phyloP scores from a whole-genome alignment of 2,888 invertebrate genomes.

The Callyntrura guangdongensis region DNA sequence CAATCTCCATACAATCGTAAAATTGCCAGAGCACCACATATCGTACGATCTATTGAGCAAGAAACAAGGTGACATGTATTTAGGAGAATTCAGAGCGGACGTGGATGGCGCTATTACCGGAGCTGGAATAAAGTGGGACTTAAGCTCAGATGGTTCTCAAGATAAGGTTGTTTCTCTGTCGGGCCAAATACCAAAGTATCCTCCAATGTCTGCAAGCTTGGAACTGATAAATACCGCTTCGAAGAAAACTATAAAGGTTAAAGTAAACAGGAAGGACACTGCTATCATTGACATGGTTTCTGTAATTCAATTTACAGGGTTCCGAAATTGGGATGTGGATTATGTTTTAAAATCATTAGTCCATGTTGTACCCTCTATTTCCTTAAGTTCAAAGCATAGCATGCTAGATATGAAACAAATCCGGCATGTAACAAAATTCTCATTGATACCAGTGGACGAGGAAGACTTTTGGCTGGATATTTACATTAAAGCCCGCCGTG shows the following conservation, averaged over 20 bases:
- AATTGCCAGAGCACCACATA: slow-evolving; percentile 61
- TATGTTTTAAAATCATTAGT: slow-evolving; percentile 58
- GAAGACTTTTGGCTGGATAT: slow-evolving; percentile 48
- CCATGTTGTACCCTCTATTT: slow-evolving; percentile 54
- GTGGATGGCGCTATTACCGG: slow-evolving; percentile 57
- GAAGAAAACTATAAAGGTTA: slow-evolving; percentile 37
- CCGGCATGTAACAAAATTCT: slow-evolving; percentile 41
- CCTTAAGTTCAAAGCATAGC: slow-evolving; percentile 58
- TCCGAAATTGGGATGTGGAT: slow-evolving; percentile 52
- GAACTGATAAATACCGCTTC: slow-evolving; percentile 6
- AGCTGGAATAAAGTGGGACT: slow-evolving; percentile 70
- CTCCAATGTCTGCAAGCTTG: slow-evolving; percentile 9
- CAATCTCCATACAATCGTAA: slow-evolving; percentile 63
- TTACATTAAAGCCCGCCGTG: not conserved
- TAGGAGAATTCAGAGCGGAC: slow-evolving; percentile 68
- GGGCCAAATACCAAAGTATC: slow-evolving; percentile 61
- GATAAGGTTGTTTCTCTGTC: slow-evolving; percentile 50
- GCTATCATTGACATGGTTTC: slow-evolving; percentile 58
- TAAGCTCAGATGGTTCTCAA: slow-evolving; percentile 12
- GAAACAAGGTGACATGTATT: slow-evolving; percentile 57
- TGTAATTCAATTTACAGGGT: slow-evolving; percentile 41
- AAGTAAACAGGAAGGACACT: slow-evolving; percentile 19
- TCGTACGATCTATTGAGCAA: slow-evolving; percentile 67
- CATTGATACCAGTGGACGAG: slow-evolving; percentile 48
- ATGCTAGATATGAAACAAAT: slow-evolving; percentile 57